phyloP scores from a whole-genome alignment of 2,888 invertebrate species.

The Temnothorax rugatulus region DNA sequence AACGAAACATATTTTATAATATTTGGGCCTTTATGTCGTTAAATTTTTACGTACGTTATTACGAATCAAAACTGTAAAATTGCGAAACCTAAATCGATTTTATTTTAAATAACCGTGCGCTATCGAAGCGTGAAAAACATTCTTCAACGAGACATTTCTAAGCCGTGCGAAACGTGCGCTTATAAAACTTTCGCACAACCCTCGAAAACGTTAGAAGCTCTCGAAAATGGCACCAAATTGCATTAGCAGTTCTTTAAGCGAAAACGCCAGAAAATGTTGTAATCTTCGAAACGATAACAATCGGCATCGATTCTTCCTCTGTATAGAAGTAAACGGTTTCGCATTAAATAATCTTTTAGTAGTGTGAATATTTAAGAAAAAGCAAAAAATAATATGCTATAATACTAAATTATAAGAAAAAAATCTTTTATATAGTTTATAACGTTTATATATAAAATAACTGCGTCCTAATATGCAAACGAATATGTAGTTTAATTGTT shows the following conservation, averaged over 20 bases:
- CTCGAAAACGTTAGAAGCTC: background rate
- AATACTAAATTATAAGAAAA: background rate
- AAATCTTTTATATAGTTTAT: too few relatives aligned
- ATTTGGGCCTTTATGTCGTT: background rate
- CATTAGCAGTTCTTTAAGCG: background rate
- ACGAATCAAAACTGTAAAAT: background rate
- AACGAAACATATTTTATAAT: background rate
- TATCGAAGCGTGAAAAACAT: constrained; percentile 19
- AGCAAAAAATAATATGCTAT: background rate
- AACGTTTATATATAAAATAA: too few relatives aligned
- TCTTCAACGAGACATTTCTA: constrained; percentile 24
- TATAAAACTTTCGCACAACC: constrained; percentile 17
- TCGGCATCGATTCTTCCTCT: background rate
- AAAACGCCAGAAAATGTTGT: background rate
- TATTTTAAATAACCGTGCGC: constrained; percentile 4
- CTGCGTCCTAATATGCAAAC: background rate
- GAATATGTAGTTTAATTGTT: background rate
- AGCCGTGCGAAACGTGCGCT: constrained; percentile 35
- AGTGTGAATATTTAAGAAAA: constrained; percentile 3
- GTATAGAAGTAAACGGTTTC: background rate
- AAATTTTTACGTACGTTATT: background rate
- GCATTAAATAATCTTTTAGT: constrained; percentile 4
- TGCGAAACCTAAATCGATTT: background rate
- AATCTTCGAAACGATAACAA: background rate
- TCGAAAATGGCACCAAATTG: constrained; percentile 1